phyloP scores from a whole-genome alignment of 2,113 vertebrate genomes.

The Nipponia nippon region DNA sequence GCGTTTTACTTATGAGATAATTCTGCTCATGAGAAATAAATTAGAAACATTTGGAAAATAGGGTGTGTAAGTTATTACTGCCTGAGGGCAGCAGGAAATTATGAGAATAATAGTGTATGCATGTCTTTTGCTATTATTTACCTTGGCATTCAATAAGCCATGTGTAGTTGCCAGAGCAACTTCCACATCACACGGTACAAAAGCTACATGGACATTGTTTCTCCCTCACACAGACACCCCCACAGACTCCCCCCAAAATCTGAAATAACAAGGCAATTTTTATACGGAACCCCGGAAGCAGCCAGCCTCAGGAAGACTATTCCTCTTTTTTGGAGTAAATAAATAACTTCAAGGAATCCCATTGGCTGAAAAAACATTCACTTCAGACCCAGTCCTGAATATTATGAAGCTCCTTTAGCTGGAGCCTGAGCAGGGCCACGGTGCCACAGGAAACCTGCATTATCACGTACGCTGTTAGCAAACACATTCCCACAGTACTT shows the following conservation, averaged over 20 bases:
- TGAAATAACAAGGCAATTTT: neutral
- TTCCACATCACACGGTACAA: neutral
- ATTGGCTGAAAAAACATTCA: neutral
- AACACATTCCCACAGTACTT: neutral
- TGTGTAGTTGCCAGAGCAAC: conserved; percentile 31
- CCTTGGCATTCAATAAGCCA: conserved; percentile 50
- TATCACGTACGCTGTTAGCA: neutral
- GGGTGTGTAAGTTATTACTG: conserved; percentile 67
- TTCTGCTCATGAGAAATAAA: conserved; percentile 66
- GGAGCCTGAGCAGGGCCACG: neutral
- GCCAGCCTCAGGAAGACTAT: neutral
- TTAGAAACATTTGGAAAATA: conserved; percentile 68
- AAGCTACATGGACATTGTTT: neutral
- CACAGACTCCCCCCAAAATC: neutral
- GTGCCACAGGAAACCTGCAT: neutral
- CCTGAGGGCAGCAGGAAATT: conserved; percentile 65
- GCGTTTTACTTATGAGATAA: conserved; percentile 51
- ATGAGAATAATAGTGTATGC: conserved; percentile 43
- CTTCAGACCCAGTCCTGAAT: neutral
- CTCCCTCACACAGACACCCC: neutral
- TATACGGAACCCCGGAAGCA: neutral
- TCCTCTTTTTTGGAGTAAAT: neutral
- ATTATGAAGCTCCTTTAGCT: neutral
- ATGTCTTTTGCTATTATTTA: conserved; percentile 59
- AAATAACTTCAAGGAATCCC: neutral